Percentiles rank a stretch among this genome's conserved stretches.
phyloP scores from a whole-genome alignment of 35 echinoderm and acorn worm genomes.

The Ophioderma brevispina region DNA sequence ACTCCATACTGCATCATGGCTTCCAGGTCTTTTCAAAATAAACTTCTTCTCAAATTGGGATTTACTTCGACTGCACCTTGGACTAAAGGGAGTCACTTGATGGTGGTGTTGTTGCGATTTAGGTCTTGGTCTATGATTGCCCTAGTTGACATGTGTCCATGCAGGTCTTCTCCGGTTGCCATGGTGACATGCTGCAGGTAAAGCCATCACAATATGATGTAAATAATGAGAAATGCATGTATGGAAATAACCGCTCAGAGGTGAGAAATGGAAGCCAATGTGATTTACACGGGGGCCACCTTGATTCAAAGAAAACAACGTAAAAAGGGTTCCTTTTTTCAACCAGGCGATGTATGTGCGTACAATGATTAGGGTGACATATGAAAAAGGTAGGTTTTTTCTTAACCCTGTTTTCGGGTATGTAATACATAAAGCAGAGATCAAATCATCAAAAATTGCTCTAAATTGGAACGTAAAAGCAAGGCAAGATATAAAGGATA shows the following conservation, averaged over 20 bases:
- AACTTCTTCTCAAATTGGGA: constrained; percentile 39
- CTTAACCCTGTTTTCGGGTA: background rate
- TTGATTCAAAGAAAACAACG: background rate
- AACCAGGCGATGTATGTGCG: background rate
- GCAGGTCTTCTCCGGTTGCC: background rate
- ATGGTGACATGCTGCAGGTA: background rate
- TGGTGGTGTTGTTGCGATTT: background rate
- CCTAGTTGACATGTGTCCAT: background rate
- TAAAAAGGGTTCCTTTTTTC: background rate
- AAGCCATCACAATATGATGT: background rate
- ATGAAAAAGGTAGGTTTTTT: no score
- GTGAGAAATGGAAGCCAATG: background rate
- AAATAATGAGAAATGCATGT: background rate
- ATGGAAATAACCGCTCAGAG: background rate
- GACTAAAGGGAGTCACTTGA: background rate
- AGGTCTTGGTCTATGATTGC: background rate
- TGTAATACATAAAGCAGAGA: background rate
- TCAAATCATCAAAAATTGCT: background rate
- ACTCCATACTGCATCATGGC: background rate
- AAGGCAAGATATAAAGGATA: background rate
- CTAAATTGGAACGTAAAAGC: background rate
- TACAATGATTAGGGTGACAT: background rate
- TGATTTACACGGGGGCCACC: no score
- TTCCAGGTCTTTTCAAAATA: background rate
- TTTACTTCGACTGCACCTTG: background rate